These are phyloP conservation scores for Ophioderma brevispina DNA, from an alignment of 35 echinoderm and acorn worm species.

Conservation along the genomic window DNA sequence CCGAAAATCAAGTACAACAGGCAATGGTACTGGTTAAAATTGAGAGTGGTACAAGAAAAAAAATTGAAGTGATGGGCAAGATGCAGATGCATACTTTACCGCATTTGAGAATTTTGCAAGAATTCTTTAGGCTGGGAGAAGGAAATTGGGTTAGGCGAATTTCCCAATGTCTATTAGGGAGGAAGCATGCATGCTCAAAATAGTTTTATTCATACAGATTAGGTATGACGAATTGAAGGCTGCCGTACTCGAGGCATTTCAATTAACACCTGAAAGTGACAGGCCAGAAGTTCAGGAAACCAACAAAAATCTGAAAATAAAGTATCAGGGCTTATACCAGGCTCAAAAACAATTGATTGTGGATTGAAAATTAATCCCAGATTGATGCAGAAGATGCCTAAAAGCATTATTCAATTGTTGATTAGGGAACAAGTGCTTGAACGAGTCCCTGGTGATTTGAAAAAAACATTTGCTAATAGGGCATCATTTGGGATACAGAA, in stretches of 20 bases:
- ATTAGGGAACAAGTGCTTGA: background rate
- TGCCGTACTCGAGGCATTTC: no score
- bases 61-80: background rate
- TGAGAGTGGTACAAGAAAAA: background rate
- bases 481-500: background rate
- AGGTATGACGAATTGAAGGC: background rate
- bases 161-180: background rate
- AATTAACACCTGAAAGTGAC: background rate
- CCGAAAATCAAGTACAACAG: no score
- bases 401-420: background rate
- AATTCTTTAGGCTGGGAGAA: background rate
- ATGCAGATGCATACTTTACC: constrained; percentile 1
- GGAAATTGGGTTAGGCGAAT: background rate
- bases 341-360: background rate
- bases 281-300: background rate
- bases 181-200: background rate
- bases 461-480: background rate
- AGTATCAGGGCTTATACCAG: background rate
- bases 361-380: background rate
- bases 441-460: background rate
- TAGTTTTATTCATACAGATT: background rate
- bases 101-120: background rate
- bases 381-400: background rate
- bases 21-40: no score
- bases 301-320: background rate